Conservation (phyloP, 2,113 vertebrate species). For the Anseranas semipalmata region DNA sequence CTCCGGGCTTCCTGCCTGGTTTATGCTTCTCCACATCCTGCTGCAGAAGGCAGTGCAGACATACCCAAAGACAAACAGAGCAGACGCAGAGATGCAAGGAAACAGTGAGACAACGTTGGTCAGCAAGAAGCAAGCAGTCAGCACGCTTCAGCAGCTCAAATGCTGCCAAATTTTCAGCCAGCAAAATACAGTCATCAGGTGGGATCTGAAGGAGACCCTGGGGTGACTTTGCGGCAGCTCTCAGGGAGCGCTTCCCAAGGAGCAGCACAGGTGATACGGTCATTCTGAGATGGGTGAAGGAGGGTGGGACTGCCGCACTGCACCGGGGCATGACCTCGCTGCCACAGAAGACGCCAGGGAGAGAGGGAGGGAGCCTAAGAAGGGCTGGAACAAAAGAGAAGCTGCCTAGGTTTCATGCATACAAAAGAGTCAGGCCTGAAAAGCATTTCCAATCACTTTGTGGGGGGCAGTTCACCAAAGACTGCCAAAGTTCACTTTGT, state of each 20-base stretch:
- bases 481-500: not conserved
- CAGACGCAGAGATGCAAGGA: not conserved
- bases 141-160: not conserved
- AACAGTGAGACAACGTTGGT: not conserved
- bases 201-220: not conserved
- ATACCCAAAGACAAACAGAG: not conserved
- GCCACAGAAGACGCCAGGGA: not conserved
- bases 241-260: not conserved
- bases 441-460: not conserved
- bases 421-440: not conserved
- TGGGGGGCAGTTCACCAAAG: not conserved
- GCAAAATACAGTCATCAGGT: not conserved
- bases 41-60: not conserved
- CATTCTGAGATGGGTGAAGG: not conserved
- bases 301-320: not conserved
- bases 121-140: not conserved
- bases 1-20: not conserved
- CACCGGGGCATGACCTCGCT: too few species aligned
- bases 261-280: not conserved
- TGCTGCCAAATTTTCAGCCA: not conserved
- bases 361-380: not conserved
- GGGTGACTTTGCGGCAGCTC: not conserved
- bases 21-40: not conserved
- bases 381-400: not conserved
- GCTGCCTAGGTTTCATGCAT: not conserved